A percentile compares a stretch with the other conserved stretches of the same genome.
These are phyloP conservation scores for Pyxicephalus adspersus DNA, from an alignment of 2,113 vertebrate genomes.

Conservation along the genomic window DNA sequence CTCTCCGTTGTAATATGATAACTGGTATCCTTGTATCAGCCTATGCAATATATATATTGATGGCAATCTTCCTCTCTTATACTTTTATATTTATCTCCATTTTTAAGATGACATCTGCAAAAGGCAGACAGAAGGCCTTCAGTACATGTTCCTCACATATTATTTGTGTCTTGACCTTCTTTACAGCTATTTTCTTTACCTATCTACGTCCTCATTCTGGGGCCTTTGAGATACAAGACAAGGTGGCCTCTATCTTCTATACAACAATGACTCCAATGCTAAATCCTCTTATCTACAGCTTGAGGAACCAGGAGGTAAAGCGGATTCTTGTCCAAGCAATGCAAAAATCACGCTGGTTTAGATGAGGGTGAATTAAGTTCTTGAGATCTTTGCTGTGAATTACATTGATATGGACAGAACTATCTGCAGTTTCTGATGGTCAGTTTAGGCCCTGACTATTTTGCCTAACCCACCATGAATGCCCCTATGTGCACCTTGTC, in stretches of 20 bases:
- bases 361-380: too few relatives aligned
- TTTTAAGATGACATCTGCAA: background rate
- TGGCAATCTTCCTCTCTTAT: background rate
- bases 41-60: background rate
- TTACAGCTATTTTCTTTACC: background rate
- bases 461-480: too few relatives aligned
- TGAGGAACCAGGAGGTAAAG: background rate
- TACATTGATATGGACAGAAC: too few relatives aligned
- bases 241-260: background rate
- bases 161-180: background rate
- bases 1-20: background rate
- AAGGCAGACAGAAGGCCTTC: background rate
- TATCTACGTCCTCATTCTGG: background rate
- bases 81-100: background rate
- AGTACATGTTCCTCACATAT: slow-evolving; percentile 13
- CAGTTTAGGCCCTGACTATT: too few relatives aligned
- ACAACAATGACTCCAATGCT: too few relatives aligned
- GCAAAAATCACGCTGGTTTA: too few relatives aligned
- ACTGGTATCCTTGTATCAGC: background rate
- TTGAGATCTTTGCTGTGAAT: too few relatives aligned
- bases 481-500: too few relatives aligned
- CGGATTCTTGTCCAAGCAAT: background rate
- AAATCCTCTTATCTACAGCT: too few relatives aligned
- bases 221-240: background rate
- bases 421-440: too few relatives aligned